A percentile compares a stretch with the other conserved stretches of the same genome.
These are phyloP conservation scores for Drosophila sturtevanti DNA, from an alignment of 1,140 invertebrate genomes.

Conservation along the genomic window DNA sequence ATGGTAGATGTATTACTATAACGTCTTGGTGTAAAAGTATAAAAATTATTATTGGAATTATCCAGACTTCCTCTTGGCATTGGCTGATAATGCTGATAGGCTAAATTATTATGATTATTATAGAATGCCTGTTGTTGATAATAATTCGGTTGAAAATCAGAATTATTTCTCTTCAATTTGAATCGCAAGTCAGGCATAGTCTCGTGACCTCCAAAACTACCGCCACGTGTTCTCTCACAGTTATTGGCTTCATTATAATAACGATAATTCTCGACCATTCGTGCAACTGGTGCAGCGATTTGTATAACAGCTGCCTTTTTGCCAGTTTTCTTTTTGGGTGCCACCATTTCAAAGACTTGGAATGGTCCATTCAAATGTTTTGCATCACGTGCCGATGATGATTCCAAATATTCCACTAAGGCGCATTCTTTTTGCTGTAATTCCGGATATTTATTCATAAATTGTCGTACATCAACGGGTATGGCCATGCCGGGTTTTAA, in stretches of 20 bases:
- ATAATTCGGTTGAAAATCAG: slow-evolving; percentile 71
- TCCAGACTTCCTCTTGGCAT: slow-evolving; percentile 19
- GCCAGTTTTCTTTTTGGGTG: slow-evolving; percentile 82
- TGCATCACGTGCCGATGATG: slow-evolving; percentile 91
- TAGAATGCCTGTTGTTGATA: slow-evolving; percentile 44
- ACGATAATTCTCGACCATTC: slow-evolving; percentile 82
- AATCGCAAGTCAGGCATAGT: slow-evolving; percentile 67
- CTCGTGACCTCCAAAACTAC: slow-evolving; percentile 76
- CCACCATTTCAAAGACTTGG: slow-evolving; percentile 80
- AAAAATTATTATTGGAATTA: slow-evolving; percentile 52
- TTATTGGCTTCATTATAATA: slow-evolving; percentile 69
- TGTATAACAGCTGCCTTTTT: slow-evolving; percentile 80
- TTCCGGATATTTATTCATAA: slow-evolving; percentile 95
- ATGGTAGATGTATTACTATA: slow-evolving; percentile 80
- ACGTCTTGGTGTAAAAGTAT: slow-evolving; percentile 66
- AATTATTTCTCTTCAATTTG: slow-evolving; percentile 78
- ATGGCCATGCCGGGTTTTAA: slow-evolving; percentile 93
- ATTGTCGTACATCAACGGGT: slow-evolving; percentile 93
- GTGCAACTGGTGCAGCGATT: slow-evolving; percentile 68
- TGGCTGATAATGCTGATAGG: slow-evolving; percentile 65
- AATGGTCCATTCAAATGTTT: slow-evolving; percentile 84
- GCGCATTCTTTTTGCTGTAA: slow-evolving; percentile 92
- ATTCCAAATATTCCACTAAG: slow-evolving; percentile 94
- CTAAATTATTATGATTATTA: slow-evolving; percentile 34
- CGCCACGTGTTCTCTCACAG: slow-evolving; percentile 76